These are phyloP conservation scores for Vanessa atalanta DNA, from an alignment of 1,140 invertebrate genomes.

Conservation along the genomic window DNA sequence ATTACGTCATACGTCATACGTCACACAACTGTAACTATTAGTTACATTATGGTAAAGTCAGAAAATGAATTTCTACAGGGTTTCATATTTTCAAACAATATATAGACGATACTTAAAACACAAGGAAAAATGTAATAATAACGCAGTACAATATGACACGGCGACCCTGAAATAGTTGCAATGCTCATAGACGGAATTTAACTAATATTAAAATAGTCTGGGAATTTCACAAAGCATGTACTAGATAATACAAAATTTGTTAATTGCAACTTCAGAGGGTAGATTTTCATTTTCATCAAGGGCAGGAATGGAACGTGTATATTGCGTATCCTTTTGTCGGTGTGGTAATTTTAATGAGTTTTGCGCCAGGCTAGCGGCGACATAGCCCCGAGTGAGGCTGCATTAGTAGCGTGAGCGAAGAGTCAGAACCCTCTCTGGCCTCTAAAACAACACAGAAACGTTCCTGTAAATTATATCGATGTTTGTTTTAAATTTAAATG, in stretches of 20 bases:
- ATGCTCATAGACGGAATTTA: neutral
- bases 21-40: no score
- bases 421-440: constrained; percentile 44
- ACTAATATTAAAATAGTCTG: constrained; percentile 9
- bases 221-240: constrained; percentile 33
- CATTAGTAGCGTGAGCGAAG: constrained; percentile 59
- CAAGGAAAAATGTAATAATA: neutral
- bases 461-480: constrained; percentile 22
- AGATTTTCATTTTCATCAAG: constrained; percentile 46
- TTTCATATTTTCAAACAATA: no score
- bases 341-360: constrained; percentile 78
- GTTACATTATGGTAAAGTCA: no score
- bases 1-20: no score
- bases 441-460: constrained; percentile 36
- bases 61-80: no score
- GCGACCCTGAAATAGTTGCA: neutral
- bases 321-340: constrained; percentile 55
- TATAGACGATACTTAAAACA: neutral
- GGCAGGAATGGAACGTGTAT: constrained; percentile 36
- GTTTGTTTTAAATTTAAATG: neutral
- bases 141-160: neutral
- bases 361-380: constrained; percentile 59
- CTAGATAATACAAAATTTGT: constrained; percentile 38
- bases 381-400: constrained; percentile 60
- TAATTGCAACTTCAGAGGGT: constrained; percentile 39